Evolutionary conservation across 2,797 vertebrate genomes (phyloP), one percentile per base, ranked within the genome.

Genomic region (Sebastes oblongus): DNA sequence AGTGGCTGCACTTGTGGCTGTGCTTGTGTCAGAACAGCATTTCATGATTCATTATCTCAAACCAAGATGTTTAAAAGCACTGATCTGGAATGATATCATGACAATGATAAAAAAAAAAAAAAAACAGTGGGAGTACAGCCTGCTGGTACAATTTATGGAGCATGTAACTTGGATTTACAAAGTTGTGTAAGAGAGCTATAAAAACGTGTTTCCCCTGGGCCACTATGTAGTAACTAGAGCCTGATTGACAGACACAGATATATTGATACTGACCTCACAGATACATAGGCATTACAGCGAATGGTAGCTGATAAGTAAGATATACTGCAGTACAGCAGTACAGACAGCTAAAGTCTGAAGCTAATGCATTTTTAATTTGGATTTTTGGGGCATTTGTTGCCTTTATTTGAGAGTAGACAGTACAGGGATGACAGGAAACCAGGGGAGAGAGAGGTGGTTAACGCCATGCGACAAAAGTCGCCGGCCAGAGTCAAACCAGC

Each of bases 21-120:
- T 32, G 9, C 62, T 68, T n/a, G 9, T 56, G 6, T 58, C 22
- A 52, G 64, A 72, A 30, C 55, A 54, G 27, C 2, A 30, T 76
- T 88, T 84, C 22, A 74, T 50, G 32, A 83, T 72, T 85, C 62
- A 72, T 86, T 68, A 71, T 77, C 55, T 75, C 50, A 67, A 75
- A 71, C 25, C 27, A 56, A 32, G 20, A 56, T 42, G 58, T 60
- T 70, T 32, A 54, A 68, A 75, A 69, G 61, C 61, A 39, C 30
- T 56, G 54, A 29, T 66, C 56, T 71, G 72, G 54, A 86, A 73
- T 64, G 72, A 80, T 7, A 32, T 30, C 5, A 32, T 39, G 16
- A 64, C n/a, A 61, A 46, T 39, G 39, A 25, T n/a, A 14, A 39
- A 39, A 69, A 8, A 14, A 39, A 39, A 69, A 8, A 30, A 4